Evolutionary conservation across 2,113 vertebrate genomes (phyloP), one percentile per base, ranked within the genome.

Genomic region (Gobiocypris rarus): DNA sequence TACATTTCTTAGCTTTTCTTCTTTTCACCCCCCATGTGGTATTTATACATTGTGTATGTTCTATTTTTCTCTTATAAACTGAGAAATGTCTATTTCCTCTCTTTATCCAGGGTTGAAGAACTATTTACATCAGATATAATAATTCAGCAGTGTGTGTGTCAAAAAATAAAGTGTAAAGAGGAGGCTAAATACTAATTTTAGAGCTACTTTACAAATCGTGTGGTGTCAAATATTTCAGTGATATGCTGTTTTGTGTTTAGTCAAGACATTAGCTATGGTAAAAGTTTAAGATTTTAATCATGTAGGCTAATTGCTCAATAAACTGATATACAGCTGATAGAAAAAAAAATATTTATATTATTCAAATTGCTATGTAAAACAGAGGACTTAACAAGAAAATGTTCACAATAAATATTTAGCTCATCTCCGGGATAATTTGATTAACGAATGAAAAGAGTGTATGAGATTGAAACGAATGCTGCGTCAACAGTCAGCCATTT

Each of bases 41-140:
- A n/a, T n/a, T n/a, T n/a, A n/a, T n/a, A n/a, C n/a, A n/a, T n/a
- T n/a, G n/a, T 31, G 31, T 31, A 31, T 31, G 43, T 45, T 45
- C 17, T 48, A 71, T n/a, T 77, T 70, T 81, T 50, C 11, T 81
- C 34, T 85, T 56, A 75, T 56, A 50, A 82, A 90, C 90, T 92
- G 91, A 87, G 84, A 92, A 90, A 84, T 89, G 87, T 75, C 89
- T 87, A 89, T 92, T 92, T 92, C 90, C 89, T 88, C 84, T 86
- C 88, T 94, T 94, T 92, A 93, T 93, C 87, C 89, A 89, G 88
- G 92, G 92, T 92, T 94, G 91, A 94, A 92, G 92, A 87, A 89
- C 92, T 91, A 61, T 92, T 92, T 86, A 92, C 91, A 93, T 31
- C 31, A 31, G 31, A 2, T 31, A 31, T 89, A 89, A 91, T 91